A percentile compares a stretch with the other conserved stretches of the same genome.
Conservation (phyloP, 1,140 invertebrate species). For the Eriocheir sinensis region DNA sequence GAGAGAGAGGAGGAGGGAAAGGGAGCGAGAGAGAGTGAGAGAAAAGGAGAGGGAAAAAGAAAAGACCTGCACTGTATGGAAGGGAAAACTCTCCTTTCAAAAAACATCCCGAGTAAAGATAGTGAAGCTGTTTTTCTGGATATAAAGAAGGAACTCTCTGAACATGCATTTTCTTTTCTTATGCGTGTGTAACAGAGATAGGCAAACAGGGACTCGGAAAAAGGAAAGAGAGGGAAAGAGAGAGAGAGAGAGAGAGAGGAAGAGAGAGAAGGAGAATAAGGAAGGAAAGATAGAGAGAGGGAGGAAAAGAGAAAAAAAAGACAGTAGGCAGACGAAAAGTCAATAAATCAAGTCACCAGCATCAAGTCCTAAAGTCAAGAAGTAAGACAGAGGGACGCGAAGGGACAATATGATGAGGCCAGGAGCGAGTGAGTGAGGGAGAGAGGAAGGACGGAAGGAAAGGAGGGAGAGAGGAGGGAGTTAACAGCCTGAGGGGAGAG, state of each 20-base stretch:
- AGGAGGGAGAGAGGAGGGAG: too few species aligned
- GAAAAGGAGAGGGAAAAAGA: not conserved
- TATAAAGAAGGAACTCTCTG: not conserved
- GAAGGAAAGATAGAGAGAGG: not conserved
- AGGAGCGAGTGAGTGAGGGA: not conserved
- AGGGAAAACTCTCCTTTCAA: too few species aligned
- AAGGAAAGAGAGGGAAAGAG: not conserved
- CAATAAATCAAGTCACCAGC: not conserved
- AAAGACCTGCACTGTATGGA: not conserved
- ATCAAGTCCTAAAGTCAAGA: too few species aligned
- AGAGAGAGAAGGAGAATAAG: slow-evolving; percentile 23
- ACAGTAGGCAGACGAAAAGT: not conserved
- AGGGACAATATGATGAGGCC: too few species aligned
- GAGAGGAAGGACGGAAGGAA: too few species aligned
- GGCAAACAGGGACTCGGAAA: too few species aligned
- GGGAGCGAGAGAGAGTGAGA: not conserved
- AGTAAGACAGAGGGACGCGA: too few species aligned
- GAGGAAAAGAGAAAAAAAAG: not conserved
- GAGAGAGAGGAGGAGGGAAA: not conserved
- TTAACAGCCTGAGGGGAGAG: too few species aligned
- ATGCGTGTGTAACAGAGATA: too few species aligned
- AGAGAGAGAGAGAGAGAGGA: slow-evolving; percentile 22
- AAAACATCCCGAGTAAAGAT: slow-evolving; percentile 2
- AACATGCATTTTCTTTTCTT: not conserved
- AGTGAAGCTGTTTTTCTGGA: not conserved